Conservation (phyloP, 2,113 vertebrate genomes). For the Tachysurus fulvidraco region DNA sequence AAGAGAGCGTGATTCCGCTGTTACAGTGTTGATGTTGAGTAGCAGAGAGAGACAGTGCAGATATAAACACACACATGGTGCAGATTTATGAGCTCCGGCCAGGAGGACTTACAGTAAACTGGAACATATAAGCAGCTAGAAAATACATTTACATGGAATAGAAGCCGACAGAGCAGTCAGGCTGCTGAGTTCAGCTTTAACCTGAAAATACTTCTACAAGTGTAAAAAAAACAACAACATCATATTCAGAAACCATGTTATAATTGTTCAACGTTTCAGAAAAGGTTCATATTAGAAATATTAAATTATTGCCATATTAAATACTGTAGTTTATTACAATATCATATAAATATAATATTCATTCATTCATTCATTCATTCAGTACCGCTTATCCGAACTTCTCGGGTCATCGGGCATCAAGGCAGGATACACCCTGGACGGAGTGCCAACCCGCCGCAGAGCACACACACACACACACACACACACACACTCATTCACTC, state of each 20-base stretch:
- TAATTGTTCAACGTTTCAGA: neutral
- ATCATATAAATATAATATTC: no score
- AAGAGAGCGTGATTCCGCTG: neutral
- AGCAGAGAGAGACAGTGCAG: neutral
- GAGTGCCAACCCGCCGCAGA: no score
- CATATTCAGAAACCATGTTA: neutral
- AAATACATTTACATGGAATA: conserved; percentile 34
- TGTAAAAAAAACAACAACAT: neutral
- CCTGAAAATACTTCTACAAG: neutral
- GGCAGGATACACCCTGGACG: no score
- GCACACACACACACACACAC: no score
- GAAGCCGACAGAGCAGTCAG: neutral
- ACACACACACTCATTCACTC: no score
- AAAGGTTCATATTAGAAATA: no score
- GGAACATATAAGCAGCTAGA: neutral
- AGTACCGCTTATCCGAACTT: no score
- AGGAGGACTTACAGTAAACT: neutral
- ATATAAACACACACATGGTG: neutral
- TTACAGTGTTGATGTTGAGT: neutral
- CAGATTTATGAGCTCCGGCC: neutral
- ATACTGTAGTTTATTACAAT: no score
- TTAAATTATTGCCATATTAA: no score
- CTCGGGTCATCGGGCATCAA: no score
- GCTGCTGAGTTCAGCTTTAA: no score
- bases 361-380: no score